These are phyloP conservation scores for Dendronephthya gigantea DNA, from an alignment of 64 coral and sea anemone species.

Conservation along the genomic window DNA sequence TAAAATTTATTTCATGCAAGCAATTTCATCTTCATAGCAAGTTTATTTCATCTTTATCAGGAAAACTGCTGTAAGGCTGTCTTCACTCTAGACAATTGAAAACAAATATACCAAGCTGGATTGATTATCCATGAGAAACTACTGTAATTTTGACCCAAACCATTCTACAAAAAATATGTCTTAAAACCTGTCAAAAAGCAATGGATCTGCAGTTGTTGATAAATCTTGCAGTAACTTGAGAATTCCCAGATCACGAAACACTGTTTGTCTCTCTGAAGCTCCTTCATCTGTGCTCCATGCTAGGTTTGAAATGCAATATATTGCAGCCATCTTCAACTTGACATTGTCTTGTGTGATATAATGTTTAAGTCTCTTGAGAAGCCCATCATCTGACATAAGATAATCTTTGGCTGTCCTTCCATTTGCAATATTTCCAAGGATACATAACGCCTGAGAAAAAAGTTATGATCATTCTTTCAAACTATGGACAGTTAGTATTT, in stretches of 20 bases:
- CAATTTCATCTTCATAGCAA: too few relatives aligned
- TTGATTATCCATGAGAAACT: too few relatives aligned
- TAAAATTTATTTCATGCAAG: too few relatives aligned
- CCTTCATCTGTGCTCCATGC: slow-evolving; percentile 86
- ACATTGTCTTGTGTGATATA: slow-evolving; percentile 94
- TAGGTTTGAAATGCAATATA: slow-evolving; percentile 85
- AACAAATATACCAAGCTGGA: too few relatives aligned
- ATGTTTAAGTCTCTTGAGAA: slow-evolving; percentile 56
- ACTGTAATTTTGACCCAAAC: neutral
- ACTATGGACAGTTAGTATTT: too few relatives aligned
- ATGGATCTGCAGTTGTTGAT: slow-evolving; percentile 65
- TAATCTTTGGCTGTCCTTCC: slow-evolving; percentile 80
- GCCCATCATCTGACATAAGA: slow-evolving; percentile 58
- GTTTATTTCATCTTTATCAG: neutral
- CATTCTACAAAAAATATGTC: neutral
- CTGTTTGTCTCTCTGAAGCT: slow-evolving; percentile 52
- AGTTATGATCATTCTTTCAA: neutral
- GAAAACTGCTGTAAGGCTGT: neutral
- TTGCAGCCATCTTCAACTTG: slow-evolving; percentile 81
- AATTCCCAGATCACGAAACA: slow-evolving; percentile 76
- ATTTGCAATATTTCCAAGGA: slow-evolving; percentile 89
- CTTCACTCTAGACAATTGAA: neutral
- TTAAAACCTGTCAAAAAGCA: slow-evolving; percentile 77
- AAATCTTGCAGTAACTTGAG: slow-evolving; percentile 76
- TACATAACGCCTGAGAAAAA: slow-evolving; percentile 57